phyloP scores from a whole-genome alignment of 1,140 invertebrate genomes.

The Gryllus bimaculatus region DNA sequence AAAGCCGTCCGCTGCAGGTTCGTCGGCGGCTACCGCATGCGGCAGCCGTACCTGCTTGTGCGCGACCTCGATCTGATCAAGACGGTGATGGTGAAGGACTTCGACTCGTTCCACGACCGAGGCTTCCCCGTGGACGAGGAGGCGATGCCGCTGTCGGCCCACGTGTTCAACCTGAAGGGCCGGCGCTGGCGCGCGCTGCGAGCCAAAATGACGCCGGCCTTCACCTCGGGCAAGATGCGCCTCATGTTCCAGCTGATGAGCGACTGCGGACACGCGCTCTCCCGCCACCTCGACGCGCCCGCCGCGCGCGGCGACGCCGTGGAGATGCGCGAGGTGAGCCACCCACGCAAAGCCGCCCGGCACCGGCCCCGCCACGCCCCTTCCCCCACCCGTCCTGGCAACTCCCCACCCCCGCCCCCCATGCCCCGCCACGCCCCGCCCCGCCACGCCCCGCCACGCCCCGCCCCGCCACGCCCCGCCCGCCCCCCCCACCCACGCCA shows the following conservation, averaged over 20 bases:
- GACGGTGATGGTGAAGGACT: slow-evolving; percentile 27
- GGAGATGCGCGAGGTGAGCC: slow-evolving; percentile 26
- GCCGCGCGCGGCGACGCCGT: slow-evolving; percentile 30
- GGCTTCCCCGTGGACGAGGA: slow-evolving; percentile 10
- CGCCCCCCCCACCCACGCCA: no score
- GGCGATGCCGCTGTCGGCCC: background rate
- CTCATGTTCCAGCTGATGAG: slow-evolving; percentile 33
- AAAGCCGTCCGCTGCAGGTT: background rate
- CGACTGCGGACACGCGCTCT: background rate
- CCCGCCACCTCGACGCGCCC: background rate
- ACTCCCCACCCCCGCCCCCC: no score
- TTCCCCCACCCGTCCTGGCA: no score
- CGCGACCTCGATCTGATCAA: slow-evolving; percentile 28
- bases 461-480: no score
- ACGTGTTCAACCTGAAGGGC: slow-evolving; percentile 17
- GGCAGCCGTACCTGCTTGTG: slow-evolving; percentile 25
- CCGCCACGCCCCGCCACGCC: no score
- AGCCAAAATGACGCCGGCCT: slow-evolving; percentile 38
- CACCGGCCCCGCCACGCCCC: no score
- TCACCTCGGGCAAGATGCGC: slow-evolving; percentile 40
- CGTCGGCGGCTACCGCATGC: slow-evolving; percentile 25
- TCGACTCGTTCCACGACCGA: slow-evolving; percentile 19
- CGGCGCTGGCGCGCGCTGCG: slow-evolving; percentile 37
- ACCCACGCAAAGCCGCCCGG: no score
- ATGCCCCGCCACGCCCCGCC: no score